Evolutionary conservation across 1,140 invertebrate genomes (phyloP).

Genomic region (Akabosia matsudoensis): DNA sequence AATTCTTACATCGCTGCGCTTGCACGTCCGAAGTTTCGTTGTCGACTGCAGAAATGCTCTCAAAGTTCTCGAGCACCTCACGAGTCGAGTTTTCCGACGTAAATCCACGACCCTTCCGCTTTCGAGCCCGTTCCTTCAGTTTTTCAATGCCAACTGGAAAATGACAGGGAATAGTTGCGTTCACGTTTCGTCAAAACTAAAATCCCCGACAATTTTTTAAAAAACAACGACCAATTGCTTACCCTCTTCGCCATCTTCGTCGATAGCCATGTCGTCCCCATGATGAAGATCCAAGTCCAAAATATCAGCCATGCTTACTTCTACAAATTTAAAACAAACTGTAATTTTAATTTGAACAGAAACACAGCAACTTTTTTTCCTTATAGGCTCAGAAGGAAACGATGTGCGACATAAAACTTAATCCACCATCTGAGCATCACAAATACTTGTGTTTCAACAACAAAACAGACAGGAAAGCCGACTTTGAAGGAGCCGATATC

Average conservation of each 20-base stretch:
- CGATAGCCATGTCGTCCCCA: conserved; percentile 39
- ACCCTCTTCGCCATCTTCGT: conserved; percentile 35
- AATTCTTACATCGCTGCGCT: conserved; percentile 44
- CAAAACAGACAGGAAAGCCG: too few relatives aligned
- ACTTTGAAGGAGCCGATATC: too few relatives aligned
- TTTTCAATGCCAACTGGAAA: conserved; percentile 31
- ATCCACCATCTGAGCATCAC: too few relatives aligned
- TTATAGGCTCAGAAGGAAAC: too few relatives aligned
- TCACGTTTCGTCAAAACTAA: too few relatives aligned
- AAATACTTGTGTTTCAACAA: too few relatives aligned
- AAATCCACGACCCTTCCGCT: conserved; percentile 43
- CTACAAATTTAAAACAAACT: background rate
- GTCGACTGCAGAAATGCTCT: conserved; percentile 33
- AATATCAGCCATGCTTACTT: conserved; percentile 40
- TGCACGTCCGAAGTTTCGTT: conserved; percentile 29
- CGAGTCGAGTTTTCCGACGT: conserved; percentile 21
- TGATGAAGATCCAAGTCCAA: conserved; percentile 41
- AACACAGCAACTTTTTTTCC: too few relatives aligned
- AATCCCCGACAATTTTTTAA: too few relatives aligned
- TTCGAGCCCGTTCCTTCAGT: conserved; percentile 39
- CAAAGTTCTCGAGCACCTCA: conserved; percentile 36
- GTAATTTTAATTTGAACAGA: too few relatives aligned
- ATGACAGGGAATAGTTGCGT: background rate
- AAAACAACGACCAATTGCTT: too few relatives aligned
- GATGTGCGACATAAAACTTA: too few relatives aligned